Base-by-base conservation (phyloP, 2,888 invertebrate genomes). In the Ochropleura plecta region DNA sequence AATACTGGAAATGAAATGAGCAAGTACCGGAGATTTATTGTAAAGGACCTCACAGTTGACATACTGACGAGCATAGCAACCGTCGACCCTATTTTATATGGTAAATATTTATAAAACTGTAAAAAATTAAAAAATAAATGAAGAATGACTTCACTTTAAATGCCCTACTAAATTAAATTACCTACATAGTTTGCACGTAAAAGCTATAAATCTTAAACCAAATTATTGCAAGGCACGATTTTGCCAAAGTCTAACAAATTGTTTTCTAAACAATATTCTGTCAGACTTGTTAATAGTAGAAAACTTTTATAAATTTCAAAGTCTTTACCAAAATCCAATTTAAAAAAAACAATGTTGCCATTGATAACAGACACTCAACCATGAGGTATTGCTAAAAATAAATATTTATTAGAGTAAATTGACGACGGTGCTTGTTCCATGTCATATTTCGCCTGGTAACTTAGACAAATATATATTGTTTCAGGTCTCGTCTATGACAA, bases 371-470 rank as follows among this genome's bases (percentile, higher is more conserved):
- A 69, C 62, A 59, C 18, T 83, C 53, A 63, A 69, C 69, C 62
- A 55, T 68, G 18, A 10, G 30, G n/a, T 44, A 51, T 40, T 42
- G 40, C 67, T 14, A 49, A 76, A 79, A 82, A 79, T 68, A 48
- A 53, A 53, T 55, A 49, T 51, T 49, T 70, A 8, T 30, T 60
- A 3, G 10, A 78, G 62, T 44, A 70, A 62, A 55, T 51, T 70
- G 67, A 83, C 51, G 55, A 73, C 62, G 60, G 57, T 57, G 18
- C 57, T 65, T 73, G 53, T 67, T 83, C 73, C 53, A 60, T 12
- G 62, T 78, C 57, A 67, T 64, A 83, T 70, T 73, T 83, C 30
- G 53, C 12, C 20, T 20, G 51, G 20, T 68, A 70, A 64, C 60
- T 67, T 44, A 44, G 30, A 68, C 10, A 60, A 60, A 63, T 66